Conservation (phyloP, 37 sponge, comb jelly and placozoan genomes). For the Chondrosia reniformis region DNA sequence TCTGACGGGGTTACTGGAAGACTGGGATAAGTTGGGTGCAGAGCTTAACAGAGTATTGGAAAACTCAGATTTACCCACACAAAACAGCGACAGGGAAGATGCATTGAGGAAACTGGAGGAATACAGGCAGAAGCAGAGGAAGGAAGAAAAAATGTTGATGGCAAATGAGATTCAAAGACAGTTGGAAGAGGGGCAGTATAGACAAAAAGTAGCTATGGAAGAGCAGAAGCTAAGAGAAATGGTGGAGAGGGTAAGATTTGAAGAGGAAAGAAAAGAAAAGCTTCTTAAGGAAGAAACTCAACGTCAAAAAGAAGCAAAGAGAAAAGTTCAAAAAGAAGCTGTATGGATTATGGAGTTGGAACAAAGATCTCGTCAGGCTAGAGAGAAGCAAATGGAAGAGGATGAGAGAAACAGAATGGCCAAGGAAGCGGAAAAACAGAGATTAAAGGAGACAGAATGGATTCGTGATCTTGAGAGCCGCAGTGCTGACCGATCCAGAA, state of each 20-base stretch:
- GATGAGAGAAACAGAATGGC: background rate
- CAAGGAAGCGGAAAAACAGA: background rate
- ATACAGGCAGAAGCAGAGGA: background rate
- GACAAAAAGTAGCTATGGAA: background rate
- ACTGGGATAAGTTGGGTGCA: background rate
- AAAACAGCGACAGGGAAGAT: background rate
- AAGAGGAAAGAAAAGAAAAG: slow-evolving; percentile 9
- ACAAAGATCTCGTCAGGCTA: too few species aligned
- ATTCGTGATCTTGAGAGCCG: slow-evolving; percentile 4
- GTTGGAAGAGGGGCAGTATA: background rate
- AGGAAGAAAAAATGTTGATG: background rate
- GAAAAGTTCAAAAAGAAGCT: slow-evolving; percentile 7
- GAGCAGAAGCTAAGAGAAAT: background rate
- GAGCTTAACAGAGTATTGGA: background rate
- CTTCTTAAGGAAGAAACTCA: slow-evolving; percentile 19
- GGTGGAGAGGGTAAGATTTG: background rate
- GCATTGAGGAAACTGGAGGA: background rate
- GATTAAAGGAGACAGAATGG: background rate
- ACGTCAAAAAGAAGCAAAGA: background rate
- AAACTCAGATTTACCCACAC: background rate
- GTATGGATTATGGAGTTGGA: slow-evolving; percentile 4
- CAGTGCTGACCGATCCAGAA: background rate
- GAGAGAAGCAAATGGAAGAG: background rate
- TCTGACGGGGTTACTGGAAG: background rate
- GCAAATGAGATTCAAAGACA: background rate